Conservation (phyloP, 2,797 vertebrate species). For the Melopsittacus undulatus region DNA sequence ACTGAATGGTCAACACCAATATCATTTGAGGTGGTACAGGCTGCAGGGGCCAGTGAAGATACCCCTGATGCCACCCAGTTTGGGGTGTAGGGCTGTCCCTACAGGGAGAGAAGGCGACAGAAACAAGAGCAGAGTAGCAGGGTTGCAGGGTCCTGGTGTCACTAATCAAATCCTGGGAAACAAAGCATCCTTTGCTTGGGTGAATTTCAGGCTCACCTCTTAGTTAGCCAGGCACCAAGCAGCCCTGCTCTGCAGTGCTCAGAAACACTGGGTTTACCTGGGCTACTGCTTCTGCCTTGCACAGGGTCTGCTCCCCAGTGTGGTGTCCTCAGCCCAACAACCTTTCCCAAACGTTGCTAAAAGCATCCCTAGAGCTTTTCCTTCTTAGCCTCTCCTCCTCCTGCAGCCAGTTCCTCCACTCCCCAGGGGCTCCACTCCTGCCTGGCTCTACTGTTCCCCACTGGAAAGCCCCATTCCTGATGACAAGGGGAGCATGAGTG, state of each 20-base stretch:
- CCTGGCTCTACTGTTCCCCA: fast-evolving
- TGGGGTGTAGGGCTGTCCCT: not conserved
- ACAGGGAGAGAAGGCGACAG: not conserved
- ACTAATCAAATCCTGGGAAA: not conserved
- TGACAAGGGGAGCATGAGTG: not conserved
- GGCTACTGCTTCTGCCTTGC: not conserved
- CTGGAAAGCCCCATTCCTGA: not conserved
- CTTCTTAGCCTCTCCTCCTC: not conserved
- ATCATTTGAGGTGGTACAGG: not conserved
- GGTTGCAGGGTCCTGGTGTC: not conserved
- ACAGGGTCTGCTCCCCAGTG: not conserved
- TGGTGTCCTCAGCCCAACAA: not conserved
- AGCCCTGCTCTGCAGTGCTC: not conserved
- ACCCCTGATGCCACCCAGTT: not conserved
- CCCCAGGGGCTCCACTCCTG: not conserved
- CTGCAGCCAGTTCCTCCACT: not conserved
- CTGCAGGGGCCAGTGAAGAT: not conserved
- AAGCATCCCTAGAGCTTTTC: not conserved
- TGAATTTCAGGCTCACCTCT: not conserved
- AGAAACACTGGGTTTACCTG: not conserved
- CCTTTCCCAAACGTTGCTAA: fast-evolving
- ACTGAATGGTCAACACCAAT: not conserved
- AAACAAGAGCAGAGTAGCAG: not conserved
- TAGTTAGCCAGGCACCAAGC: not conserved
- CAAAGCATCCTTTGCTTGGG: not conserved